A percentile compares a stretch with the other conserved stretches of the same genome.
phyloP scores from a whole-genome alignment of 2,888 invertebrate genomes.

The Microchrysa polita region DNA sequence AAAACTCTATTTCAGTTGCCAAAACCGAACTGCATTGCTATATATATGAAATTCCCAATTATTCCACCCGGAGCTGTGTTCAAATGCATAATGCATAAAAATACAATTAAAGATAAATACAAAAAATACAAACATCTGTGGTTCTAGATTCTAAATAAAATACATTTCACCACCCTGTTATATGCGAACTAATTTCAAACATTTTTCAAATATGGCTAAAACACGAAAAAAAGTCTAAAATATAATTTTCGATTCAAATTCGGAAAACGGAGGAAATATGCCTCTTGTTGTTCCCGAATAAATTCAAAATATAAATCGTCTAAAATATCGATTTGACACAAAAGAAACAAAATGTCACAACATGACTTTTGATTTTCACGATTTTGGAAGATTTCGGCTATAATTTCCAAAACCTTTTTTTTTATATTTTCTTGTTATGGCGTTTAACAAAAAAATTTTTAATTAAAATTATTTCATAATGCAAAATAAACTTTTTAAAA shows the following conservation, averaged over 20 bases:
- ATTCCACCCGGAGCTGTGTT: slow-evolving; percentile 62
- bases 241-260: not conserved
- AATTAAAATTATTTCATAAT: not conserved
- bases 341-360: not conserved
- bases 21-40: too few species aligned
- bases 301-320: too few species aligned
- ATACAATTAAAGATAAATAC: too few species aligned
- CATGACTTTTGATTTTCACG: slow-evolving; percentile 3
- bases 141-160: slow-evolving; percentile 52
- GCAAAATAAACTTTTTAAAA: not conserved
- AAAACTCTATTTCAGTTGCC: too few species aligned
- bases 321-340: too few species aligned
- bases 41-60: slow-evolving; percentile 18
- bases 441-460: not conserved
- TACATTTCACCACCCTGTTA: not conserved
- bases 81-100: slow-evolving; percentile 54
- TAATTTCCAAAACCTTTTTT: not conserved
- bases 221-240: too few species aligned
- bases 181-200: too few species aligned
- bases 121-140: slow-evolving; percentile 53
- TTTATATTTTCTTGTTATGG: not conserved
- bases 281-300: too few species aligned
- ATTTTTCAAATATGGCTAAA: too few species aligned
- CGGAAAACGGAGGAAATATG: not conserved
- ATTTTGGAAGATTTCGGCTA: not conserved